These are phyloP conservation scores for Rhinolophus sinicus DNA, from an alignment of 2,113 vertebrate genomes.

Conservation along the genomic window DNA sequence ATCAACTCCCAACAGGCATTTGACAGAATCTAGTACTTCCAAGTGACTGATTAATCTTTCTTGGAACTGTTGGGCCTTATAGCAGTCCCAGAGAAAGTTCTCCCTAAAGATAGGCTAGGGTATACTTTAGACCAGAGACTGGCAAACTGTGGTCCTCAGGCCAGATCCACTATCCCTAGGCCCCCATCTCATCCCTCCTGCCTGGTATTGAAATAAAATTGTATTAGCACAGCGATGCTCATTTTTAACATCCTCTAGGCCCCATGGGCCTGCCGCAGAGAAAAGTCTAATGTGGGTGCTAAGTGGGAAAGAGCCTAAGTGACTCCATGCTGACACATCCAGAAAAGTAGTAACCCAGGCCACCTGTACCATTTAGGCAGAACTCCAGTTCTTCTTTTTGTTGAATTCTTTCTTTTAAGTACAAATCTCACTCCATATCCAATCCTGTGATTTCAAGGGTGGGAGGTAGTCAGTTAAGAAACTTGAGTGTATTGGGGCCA, in stretches of 20 bases:
- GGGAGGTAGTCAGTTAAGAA: neutral
- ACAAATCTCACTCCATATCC: neutral
- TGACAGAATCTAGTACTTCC: neutral
- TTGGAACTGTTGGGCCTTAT: neutral
- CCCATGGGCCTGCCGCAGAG: neutral
- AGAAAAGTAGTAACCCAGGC: neutral
- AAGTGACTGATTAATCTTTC: neutral
- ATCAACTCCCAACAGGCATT: neutral
- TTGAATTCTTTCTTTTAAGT: neutral
- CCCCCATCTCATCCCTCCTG: neutral
- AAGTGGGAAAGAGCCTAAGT: neutral
- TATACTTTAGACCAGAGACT: neutral
- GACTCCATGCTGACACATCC: neutral
- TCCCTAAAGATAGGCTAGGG: neutral
- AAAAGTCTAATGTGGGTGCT: neutral
- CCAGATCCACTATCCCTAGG: neutral
- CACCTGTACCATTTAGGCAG: neutral
- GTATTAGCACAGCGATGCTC: neutral
- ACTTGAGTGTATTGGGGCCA: neutral
- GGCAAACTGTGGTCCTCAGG: neutral
- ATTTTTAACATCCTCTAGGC: neutral
- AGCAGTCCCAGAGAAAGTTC: neutral
- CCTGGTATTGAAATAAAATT: neutral
- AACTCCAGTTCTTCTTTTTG: neutral
- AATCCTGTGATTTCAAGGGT: neutral